These are phyloP conservation scores for Drosophila sordidapex DNA, from an alignment of 2,888 invertebrate genomes.

Conservation along the genomic window DNA sequence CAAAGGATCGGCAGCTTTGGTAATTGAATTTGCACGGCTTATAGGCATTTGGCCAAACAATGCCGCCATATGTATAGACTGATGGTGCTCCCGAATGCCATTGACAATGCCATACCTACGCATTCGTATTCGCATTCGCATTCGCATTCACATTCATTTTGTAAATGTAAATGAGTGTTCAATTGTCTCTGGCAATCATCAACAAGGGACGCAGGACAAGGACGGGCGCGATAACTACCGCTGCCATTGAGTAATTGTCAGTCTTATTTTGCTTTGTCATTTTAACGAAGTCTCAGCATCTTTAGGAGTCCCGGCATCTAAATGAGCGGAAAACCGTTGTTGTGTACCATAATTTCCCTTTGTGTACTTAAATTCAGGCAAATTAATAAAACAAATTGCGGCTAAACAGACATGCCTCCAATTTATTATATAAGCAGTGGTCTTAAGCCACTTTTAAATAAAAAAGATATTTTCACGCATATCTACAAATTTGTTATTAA, in stretches of 20 bases:
- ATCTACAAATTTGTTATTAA: not conserved
- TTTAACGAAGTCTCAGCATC: conserved; percentile 63
- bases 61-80: conserved; percentile 40
- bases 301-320: conserved; percentile 7
- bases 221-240: conserved; percentile 19
- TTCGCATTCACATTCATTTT: conserved; percentile 19
- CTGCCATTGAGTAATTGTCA: conserved; percentile 60
- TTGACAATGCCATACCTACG: conserved; percentile 38
- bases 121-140: not conserved
- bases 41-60: conserved; percentile 58
- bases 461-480: not conserved
- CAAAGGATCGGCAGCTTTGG: conserved; percentile 45
- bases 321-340: conserved; percentile 60
- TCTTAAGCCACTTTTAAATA: not conserved
- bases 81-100: conserved; percentile 30
- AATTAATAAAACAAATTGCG: conserved; percentile 55
- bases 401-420: conserved; percentile 28
- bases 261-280: conserved; percentile 69
- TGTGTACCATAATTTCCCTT: conserved; percentile 44
- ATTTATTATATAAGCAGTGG: conserved; percentile 12
- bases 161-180: conserved; percentile 69
- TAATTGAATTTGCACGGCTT: conserved; percentile 64
- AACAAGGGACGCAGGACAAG: conserved; percentile 1
- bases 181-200: conserved; percentile 58
- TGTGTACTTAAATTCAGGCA: conserved; percentile 39